A percentile compares a stretch with the other conserved stretches of the same genome.
Evolutionary conservation across 2,888 invertebrate species (phyloP).

Genomic region (Seira musarum): DNA sequence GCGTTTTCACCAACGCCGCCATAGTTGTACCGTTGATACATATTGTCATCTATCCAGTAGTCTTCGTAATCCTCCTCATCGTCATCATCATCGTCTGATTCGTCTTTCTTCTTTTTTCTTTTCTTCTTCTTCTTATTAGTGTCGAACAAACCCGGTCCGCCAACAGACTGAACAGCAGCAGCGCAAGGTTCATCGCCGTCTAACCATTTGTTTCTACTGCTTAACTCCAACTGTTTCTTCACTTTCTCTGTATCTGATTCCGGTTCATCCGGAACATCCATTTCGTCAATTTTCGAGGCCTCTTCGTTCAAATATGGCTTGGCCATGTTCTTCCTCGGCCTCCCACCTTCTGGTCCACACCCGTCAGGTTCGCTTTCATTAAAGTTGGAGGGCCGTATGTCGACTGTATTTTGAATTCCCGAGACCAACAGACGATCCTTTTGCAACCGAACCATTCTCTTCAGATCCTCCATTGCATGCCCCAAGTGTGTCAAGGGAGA

Average conservation of each 20-base stretch:
- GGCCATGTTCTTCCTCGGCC: neutral
- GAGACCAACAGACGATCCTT: constrained; percentile 9
- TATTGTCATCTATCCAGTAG: neutral
- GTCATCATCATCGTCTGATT: neutral
- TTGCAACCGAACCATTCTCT: constrained; percentile 15
- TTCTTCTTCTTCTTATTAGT: neutral
- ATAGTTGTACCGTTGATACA: constrained; percentile 27
- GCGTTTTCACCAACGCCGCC: neutral
- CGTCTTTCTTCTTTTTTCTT: constrained; percentile 10
- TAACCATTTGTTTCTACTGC: neutral
- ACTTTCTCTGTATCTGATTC: neutral
- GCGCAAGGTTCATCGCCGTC: constrained; percentile 32
- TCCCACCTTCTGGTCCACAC: too few species aligned
- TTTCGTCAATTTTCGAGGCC: neutral
- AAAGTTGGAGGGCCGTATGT: too few species aligned
- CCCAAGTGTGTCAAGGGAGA: constrained; percentile 27
- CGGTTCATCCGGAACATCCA: neutral
- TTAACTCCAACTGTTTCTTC: neutral
- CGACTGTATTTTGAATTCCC: too few species aligned
- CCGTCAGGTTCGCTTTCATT: neutral
- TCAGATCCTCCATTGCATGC: constrained; percentile 26
- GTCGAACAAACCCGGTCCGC: constrained; percentile 27
- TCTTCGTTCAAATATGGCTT: neutral
- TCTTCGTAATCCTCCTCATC: neutral
- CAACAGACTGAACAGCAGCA: constrained; percentile 29